Base-by-base conservation (phyloP, 2,113 vertebrate species). In the Ictalurus punctatus region DNA sequence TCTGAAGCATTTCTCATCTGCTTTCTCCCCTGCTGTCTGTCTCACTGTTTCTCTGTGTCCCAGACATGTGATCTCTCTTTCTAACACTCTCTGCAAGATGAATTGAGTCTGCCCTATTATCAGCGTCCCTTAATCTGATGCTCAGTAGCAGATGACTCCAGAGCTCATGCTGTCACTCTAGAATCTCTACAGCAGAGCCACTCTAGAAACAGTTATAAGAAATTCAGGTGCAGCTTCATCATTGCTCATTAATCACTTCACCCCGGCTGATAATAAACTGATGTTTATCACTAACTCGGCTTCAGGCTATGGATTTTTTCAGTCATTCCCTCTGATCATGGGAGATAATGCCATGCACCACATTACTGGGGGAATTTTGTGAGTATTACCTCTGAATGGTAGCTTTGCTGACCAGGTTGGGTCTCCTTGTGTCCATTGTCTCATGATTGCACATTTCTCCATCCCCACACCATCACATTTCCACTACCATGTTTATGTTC, bases 171-270 rank as follows among this genome's bases (percentile, higher is more conserved):
- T 21, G 19, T 19, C 58, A 59, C 17, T 59, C 58, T 59, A 59
- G 58, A 59, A 59, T 21, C 58, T 19, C 58, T 59, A 59, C 58
- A 59, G 16, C 58, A 59, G 58, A 54, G 44, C 5, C 6, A 48
- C 44, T 48, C 44, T 48, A 48, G 6, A 48, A 48, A 48, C 44
- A 48, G 44, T 48, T 48, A 48, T 48, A 48, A 5, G 58, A 59
- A 92, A 93, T 93, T 91, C 92, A 90, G 94, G 94, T 92, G 92
- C 93, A 95, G 94, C 94, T 95, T 95, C 95, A 95, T 95, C 95
- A 95, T 94, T 78, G 90, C 91, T 95, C 92, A 95, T 95, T 96
- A 96, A 65, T 27, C 23, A 96, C 87, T 90, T 93, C 91, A 93
- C 92, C 92, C 91, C 6, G 91, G 91, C 93, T 91, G 90, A 94